Percentiles rank a stretch among this genome's conserved stretches.
Conservation (phyloP, 2,113 vertebrate genomes). For the Piaya cayana region DNA sequence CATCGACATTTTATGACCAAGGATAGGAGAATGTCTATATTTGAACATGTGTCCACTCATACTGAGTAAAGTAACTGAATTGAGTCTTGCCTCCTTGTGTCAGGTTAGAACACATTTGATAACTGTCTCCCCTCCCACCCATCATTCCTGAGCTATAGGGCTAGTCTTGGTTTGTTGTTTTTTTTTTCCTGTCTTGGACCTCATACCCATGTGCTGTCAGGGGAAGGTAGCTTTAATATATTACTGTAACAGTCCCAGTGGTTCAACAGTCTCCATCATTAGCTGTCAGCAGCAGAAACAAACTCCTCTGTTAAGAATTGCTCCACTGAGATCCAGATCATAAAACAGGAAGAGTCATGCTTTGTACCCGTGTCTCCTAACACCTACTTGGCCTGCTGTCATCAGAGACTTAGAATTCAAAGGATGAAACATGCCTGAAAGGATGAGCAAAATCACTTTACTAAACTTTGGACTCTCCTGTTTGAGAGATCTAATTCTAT, state of each 20-base stretch:
- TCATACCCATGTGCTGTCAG: background rate
- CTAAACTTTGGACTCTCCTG: background rate
- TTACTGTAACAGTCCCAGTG: background rate
- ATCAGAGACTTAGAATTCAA: background rate
- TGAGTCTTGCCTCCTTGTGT: too few species aligned
- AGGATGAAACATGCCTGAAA: background rate
- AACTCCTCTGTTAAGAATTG: background rate
- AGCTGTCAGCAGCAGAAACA: background rate
- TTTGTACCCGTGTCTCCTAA: background rate
- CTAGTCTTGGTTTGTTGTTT: too few species aligned
- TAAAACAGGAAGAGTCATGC: background rate
- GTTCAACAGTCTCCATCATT: background rate
- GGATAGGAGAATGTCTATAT: too few species aligned
- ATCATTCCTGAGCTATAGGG: too few species aligned
- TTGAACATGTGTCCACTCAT: too few species aligned
- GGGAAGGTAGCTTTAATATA: background rate
- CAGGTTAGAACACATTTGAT: too few species aligned
- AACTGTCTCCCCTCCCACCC: too few species aligned
- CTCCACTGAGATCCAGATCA: background rate
- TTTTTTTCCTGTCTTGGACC: too few species aligned
- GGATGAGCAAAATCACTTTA: background rate
- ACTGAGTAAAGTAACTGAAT: too few species aligned
- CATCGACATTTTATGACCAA: too few species aligned
- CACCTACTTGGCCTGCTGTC: background rate
- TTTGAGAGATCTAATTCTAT: background rate